A percentile compares a stretch with the other conserved stretches of the same genome.
Evolutionary conservation across 2,797 vertebrate genomes (phyloP).

Genomic region (Poeciliopsis paucimaculata): DNA sequence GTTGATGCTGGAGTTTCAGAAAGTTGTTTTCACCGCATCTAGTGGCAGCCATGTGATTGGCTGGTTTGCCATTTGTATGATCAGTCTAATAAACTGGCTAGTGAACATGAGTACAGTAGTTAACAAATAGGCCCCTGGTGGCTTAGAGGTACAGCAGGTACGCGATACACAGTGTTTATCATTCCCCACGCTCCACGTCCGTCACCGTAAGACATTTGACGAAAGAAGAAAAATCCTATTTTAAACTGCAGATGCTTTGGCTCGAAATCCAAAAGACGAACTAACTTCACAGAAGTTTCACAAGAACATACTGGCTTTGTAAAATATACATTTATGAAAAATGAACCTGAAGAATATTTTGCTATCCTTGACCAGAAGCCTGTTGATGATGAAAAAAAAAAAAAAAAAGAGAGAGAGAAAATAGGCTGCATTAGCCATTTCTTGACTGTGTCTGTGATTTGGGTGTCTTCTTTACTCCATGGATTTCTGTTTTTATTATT

Average conservation of each 20-base stretch:
- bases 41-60: neutral
- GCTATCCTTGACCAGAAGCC: slow-evolving; percentile 53
- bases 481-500: slow-evolving; percentile 45
- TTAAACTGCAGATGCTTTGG: neutral
- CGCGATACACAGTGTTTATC: neutral
- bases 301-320: slow-evolving; percentile 29
- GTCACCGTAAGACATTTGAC: neutral
- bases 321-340: slow-evolving; percentile 44
- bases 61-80: neutral
- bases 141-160: neutral
- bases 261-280: neutral
- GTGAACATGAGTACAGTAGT: neutral
- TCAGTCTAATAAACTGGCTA: neutral
- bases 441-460: slow-evolving; percentile 58
- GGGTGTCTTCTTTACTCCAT: slow-evolving; percentile 57
- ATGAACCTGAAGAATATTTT: slow-evolving; percentile 49
- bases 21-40: neutral
- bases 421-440: slow-evolving; percentile 47
- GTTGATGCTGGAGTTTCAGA: neutral
- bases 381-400: slow-evolving; percentile 32
- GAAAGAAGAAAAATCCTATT: neutral
- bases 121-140: neutral
- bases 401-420: slow-evolving; percentile 20
- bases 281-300: neutral
- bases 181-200: neutral